Evolutionary conservation across 2,888 invertebrate genomes (phyloP).

Genomic region (Sylvicola cinctus): DNA sequence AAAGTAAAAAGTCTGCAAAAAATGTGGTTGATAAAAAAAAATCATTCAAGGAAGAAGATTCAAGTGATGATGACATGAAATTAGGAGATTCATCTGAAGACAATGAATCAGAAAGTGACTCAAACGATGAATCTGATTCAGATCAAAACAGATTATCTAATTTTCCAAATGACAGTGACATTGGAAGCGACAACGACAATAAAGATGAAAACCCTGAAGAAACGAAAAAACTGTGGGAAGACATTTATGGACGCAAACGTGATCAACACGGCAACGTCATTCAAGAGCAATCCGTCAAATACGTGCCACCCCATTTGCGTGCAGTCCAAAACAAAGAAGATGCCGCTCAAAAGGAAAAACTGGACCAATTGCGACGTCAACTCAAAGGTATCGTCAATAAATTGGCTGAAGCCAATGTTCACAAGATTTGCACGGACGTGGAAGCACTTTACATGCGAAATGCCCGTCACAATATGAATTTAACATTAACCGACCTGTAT

Average conservation of each 20-base stretch:
- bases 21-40: constrained; percentile 6
- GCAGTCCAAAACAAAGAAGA: constrained; percentile 9
- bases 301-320: constrained; percentile 67
- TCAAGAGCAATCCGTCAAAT: constrained; percentile 34
- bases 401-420: constrained; percentile 70
- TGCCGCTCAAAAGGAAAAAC: constrained; percentile 28
- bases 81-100: neutral
- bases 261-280: constrained; percentile 64
- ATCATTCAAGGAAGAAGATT: constrained; percentile 6
- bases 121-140: no score
- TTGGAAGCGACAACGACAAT: constrained; percentile 1
- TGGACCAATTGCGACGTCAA: constrained; percentile 49
- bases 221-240: constrained; percentile 44
- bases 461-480: constrained; percentile 68
- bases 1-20: constrained; percentile 3
- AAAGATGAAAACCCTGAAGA: constrained; percentile 1
- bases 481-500: constrained; percentile 46
- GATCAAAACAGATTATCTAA: no score
- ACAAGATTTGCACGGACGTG: constrained; percentile 56
- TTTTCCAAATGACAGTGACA: no score
- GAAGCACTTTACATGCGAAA: constrained; percentile 60
- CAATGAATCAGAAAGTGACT: no score
- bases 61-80: constrained; percentile 1
- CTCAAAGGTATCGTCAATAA: constrained; percentile 76
- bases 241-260: constrained; percentile 79